Evolutionary conservation across 2,888 invertebrate species (phyloP).

Genomic region (Silvanus unidentatus): DNA sequence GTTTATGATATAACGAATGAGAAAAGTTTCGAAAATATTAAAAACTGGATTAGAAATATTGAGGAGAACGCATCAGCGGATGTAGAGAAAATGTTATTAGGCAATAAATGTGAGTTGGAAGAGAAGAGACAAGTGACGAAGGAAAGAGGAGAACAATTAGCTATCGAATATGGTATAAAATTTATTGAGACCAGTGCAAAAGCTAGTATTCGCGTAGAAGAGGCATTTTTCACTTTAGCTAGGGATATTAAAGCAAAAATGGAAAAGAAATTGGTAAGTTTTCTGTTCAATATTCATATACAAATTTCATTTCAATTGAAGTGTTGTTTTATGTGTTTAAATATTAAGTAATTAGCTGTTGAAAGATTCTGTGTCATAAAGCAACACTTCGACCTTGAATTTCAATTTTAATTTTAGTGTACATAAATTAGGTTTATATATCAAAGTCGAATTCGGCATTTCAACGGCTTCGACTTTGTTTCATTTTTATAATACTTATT

Average conservation of each 20-base stretch:
- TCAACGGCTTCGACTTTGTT: too few relatives aligned
- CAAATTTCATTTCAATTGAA: too few relatives aligned
- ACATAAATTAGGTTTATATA: too few relatives aligned
- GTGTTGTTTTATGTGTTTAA: too few relatives aligned
- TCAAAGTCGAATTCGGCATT: too few relatives aligned
- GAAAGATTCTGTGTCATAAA: too few relatives aligned
- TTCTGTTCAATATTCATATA: conserved; percentile 4
- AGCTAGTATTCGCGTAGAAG: conserved; percentile 95
- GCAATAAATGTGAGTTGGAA: conserved; percentile 97
- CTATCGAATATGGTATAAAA: conserved; percentile 96
- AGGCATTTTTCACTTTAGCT: conserved; percentile 94
- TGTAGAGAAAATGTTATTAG: conserved; percentile 98
- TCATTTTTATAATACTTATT: too few relatives aligned
- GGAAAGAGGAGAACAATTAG: conserved; percentile 94
- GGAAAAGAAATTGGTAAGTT: conserved; percentile 92
- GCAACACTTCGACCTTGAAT: too few relatives aligned
- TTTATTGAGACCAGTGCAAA: conserved; percentile 99
- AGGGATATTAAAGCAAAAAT: conserved; percentile 97
- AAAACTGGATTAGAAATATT: conserved; percentile 98
- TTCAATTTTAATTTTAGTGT: too few relatives aligned
- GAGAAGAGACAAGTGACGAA: conserved; percentile 93
- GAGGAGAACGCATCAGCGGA: conserved; percentile 98
- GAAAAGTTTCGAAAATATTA: conserved; percentile 98
- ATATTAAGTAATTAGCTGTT: too few relatives aligned
- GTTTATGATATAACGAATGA: conserved; percentile 99